Evolutionary conservation across 2,113 vertebrate species (phyloP).

Genomic region (Edolisoma coerulescens): DNA sequence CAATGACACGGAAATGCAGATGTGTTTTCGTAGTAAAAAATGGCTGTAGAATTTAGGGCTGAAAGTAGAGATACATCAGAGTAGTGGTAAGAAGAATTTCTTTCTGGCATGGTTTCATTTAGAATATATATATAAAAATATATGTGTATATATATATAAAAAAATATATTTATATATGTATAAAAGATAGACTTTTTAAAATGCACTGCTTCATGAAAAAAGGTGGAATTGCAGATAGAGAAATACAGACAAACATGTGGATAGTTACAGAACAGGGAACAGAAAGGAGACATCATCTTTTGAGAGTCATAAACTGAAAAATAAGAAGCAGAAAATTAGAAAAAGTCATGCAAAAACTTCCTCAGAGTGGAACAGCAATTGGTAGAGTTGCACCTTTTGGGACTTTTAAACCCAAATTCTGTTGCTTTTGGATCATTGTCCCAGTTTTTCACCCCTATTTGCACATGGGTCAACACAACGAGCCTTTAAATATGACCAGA

Average conservation of each 20-base stretch:
- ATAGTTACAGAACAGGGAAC: neutral
- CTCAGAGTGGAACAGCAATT: neutral
- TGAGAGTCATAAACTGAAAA: neutral
- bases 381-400: neutral
- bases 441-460: neutral
- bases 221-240: neutral
- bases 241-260: neutral
- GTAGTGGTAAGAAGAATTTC: neutral
- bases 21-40: neutral
- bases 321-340: neutral
- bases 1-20: neutral
- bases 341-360: neutral
- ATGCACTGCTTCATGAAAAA: neutral
- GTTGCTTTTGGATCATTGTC: fast-evolving
- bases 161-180: neutral
- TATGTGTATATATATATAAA: no score
- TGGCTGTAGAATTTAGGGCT: neutral
- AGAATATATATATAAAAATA: neutral
- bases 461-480: neutral
- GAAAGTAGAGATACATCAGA: neutral
- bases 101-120: neutral
- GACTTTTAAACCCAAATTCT: neutral
- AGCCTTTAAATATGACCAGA: neutral
- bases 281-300: neutral
- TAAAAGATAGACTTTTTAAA: neutral